Percentiles rank a stretch among this genome's conserved stretches.
These are phyloP conservation scores for Prunella fulvescens DNA, from an alignment of 2,113 vertebrate genomes.

Conservation along the genomic window DNA sequence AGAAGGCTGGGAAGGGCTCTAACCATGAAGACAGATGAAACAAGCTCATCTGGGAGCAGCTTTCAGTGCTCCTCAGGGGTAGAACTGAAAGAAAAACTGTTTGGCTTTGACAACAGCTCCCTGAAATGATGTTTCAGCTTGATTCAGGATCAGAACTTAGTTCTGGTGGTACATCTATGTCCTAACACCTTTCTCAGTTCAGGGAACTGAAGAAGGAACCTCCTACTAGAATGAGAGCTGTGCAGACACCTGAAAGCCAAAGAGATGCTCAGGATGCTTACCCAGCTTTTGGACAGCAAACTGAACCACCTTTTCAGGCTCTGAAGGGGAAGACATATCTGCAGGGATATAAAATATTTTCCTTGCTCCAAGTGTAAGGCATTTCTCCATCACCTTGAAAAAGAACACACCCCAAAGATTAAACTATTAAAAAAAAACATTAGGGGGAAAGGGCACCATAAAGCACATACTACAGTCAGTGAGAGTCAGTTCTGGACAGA, in stretches of 20 bases:
- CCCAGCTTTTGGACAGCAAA: slow-evolving; percentile 82
- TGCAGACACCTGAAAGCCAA: not conserved
- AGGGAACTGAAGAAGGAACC: not conserved
- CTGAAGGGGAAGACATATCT: slow-evolving; percentile 79
- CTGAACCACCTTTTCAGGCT: slow-evolving; percentile 75
- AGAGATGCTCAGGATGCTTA: slow-evolving; percentile 17
- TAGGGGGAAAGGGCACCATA: too few species aligned
- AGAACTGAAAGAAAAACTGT: not conserved
- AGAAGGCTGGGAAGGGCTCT: not conserved
- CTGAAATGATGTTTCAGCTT: not conserved
- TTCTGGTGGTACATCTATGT: not conserved
- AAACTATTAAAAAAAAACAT: not conserved
- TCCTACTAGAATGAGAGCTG: not conserved
- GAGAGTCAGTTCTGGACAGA: not conserved
- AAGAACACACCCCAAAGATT: not conserved
- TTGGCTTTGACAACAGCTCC: not conserved
- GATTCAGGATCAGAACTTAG: not conserved
- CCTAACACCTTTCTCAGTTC: not conserved
- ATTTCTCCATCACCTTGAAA: slow-evolving; percentile 81
- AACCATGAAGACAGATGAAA: not conserved
- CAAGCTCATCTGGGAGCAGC: not conserved
- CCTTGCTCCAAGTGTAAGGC: slow-evolving; percentile 79
- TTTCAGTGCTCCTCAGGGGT: not conserved
- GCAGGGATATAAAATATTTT: slow-evolving; percentile 76
- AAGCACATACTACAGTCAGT: not conserved